Conservation (phyloP, 2,113 vertebrate species). For the Uropsilus gracilis region DNA sequence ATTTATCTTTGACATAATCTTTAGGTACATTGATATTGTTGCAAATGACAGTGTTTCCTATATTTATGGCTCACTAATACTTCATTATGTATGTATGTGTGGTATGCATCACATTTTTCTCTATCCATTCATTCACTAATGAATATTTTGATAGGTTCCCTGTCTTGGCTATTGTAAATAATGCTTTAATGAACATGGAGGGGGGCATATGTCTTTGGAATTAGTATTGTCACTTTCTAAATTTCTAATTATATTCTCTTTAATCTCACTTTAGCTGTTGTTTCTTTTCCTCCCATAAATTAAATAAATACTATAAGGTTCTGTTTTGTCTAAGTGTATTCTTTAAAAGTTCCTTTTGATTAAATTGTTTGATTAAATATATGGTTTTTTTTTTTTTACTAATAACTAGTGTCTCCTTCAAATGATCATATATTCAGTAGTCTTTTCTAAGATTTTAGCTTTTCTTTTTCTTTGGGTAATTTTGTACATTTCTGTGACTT, state of each 20-base stretch:
- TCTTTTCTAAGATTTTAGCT: background rate
- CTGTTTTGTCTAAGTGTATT: background rate
- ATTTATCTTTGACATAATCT: background rate
- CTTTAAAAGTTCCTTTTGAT: background rate
- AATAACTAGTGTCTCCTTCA: background rate
- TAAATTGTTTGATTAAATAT: too few species aligned
- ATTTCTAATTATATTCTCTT: background rate
- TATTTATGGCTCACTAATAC: background rate
- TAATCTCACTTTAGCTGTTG: background rate
- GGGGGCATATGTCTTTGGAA: background rate
- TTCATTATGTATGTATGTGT: background rate
- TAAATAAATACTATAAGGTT: background rate
- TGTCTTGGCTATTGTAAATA: background rate
- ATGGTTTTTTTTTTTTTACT: too few species aligned
- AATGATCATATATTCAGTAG: background rate
- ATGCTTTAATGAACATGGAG: background rate
- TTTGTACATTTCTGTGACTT: too few species aligned
- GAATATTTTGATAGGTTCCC: background rate
- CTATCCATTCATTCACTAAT: background rate
- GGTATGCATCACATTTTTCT: too few species aligned
- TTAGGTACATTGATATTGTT: background rate
- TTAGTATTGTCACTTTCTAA: background rate
- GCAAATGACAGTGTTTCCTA: background rate
- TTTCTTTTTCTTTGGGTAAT: constrained; percentile 6
- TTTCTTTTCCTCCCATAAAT: background rate